phyloP scores from a whole-genome alignment of 2,888 invertebrate genomes.

The Folsomia candida region DNA sequence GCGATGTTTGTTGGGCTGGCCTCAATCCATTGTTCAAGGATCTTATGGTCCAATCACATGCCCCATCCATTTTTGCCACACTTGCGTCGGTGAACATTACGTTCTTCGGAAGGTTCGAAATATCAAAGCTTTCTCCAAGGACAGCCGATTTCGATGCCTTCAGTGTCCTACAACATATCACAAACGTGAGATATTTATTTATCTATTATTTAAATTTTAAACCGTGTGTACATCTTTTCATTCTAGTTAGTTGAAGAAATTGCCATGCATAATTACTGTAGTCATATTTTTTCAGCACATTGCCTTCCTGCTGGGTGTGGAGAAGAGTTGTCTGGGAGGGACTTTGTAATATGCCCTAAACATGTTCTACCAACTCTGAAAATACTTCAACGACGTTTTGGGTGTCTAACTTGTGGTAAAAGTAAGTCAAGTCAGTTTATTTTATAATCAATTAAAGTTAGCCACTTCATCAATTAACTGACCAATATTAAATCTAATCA shows the following conservation, averaged over 20 bases:
- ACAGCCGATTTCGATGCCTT: slow-evolving; percentile 29
- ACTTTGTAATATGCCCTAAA: slow-evolving; percentile 41
- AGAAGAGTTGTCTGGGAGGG: slow-evolving; percentile 27
- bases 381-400: slow-evolving; percentile 32
- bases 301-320: slow-evolving; percentile 46
- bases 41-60: slow-evolving; percentile 41
- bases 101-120: slow-evolving; percentile 35
- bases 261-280: no score
- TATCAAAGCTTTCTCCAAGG: slow-evolving; percentile 12
- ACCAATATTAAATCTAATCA: not conserved
- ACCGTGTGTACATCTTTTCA: not conserved
- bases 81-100: slow-evolving; percentile 44
- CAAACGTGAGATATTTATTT: slow-evolving; percentile 30
- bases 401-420: slow-evolving; percentile 41
- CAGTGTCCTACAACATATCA: slow-evolving; percentile 43
- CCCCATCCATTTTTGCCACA: slow-evolving; percentile 46
- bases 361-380: slow-evolving; percentile 32
- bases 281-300: slow-evolving; percentile 15
- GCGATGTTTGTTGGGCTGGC: slow-evolving; percentile 40
- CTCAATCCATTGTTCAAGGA: slow-evolving; percentile 44
- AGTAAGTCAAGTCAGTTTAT: slow-evolving; percentile 33
- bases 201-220: not conserved
- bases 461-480: not conserved
- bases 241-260: not conserved
- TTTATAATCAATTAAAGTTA: not conserved